Conservation (phyloP, 2,797 vertebrate species). For the Macropus fuliginosus region DNA sequence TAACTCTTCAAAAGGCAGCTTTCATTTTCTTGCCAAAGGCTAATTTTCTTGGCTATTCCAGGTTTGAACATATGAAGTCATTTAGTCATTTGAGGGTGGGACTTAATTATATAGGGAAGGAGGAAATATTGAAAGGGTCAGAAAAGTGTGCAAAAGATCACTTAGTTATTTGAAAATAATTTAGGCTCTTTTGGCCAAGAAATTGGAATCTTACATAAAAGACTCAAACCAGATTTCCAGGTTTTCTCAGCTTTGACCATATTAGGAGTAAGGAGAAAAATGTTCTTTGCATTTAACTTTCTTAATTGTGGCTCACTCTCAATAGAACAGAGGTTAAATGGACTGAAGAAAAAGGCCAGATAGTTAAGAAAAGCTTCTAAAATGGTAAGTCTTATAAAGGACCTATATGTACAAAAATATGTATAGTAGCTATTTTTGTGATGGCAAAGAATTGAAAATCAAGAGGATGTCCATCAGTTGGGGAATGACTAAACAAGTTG, state of each 20-base stretch:
- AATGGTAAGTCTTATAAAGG: neutral
- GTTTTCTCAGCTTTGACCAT: neutral
- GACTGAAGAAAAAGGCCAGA: neutral
- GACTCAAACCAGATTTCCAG: neutral
- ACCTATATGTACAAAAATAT: neutral
- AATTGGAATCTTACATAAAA: neutral
- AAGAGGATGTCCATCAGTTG: neutral
- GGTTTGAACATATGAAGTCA: neutral
- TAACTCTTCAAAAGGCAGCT: neutral
- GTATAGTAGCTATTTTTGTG: neutral
- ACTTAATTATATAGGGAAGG: neutral
- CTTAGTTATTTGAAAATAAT: neutral
- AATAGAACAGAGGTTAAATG: neutral
- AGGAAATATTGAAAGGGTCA: neutral
- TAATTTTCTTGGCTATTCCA: neutral
- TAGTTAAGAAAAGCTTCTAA: neutral
- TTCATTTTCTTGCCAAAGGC: neutral
- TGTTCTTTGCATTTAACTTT: neutral
- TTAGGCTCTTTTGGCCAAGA: neutral
- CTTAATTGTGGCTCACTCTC: neutral
- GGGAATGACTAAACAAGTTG: neutral
- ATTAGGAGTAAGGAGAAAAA: neutral
- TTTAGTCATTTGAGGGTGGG: neutral
- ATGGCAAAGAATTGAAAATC: neutral
- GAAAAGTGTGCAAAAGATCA: neutral